These are phyloP conservation scores for Microplitis mediator DNA, from an alignment of 1,140 invertebrate genomes.

Conservation along the genomic window DNA sequence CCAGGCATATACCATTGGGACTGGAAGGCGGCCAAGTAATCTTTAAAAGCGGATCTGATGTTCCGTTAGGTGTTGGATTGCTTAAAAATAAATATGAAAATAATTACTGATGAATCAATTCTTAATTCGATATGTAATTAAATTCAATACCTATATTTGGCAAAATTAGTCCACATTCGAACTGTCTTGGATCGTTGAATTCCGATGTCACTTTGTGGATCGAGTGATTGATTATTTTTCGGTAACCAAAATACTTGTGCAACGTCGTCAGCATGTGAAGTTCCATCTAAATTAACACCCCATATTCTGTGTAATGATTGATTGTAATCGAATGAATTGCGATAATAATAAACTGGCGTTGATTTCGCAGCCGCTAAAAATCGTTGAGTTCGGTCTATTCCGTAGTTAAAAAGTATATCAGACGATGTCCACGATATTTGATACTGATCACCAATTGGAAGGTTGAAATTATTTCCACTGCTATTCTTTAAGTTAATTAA, in stretches of 20 bases:
- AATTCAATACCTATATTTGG: not conserved
- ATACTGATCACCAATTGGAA: too few species aligned
- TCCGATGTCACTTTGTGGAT: not conserved
- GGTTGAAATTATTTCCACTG: too few species aligned
- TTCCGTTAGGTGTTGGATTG: not conserved
- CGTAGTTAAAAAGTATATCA: not conserved
- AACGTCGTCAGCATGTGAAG: not conserved
- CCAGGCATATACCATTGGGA: not conserved
- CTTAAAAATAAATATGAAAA: too few species aligned
- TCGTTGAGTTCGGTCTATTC: not conserved
- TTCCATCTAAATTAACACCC: not conserved
- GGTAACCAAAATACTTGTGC: not conserved
- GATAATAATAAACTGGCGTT: not conserved
- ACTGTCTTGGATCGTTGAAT: not conserved
- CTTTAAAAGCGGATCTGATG: not conserved
- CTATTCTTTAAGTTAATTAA: too few species aligned
- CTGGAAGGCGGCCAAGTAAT: not conserved
- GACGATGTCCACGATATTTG: not conserved
- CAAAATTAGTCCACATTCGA: conserved; percentile 11
- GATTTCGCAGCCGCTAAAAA: not conserved
- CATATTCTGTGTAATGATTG: not conserved
- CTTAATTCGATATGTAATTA: not conserved
- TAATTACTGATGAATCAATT: too few species aligned
- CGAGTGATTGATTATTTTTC: not conserved
- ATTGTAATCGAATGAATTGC: not conserved